phyloP scores from a whole-genome alignment of 2,888 invertebrate species.

The Caprella mutica region DNA sequence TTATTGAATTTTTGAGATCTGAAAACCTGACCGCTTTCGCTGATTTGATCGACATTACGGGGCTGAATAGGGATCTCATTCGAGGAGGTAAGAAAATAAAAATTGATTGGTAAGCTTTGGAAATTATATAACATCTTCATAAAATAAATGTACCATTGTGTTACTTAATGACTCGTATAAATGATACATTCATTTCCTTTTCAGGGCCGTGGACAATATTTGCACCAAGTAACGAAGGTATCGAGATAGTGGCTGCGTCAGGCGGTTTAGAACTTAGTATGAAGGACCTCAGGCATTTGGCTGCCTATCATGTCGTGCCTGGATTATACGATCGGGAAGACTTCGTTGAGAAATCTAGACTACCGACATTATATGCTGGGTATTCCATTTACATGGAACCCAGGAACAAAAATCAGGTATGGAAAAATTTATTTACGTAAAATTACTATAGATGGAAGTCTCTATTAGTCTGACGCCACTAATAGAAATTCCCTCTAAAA shows the following conservation, averaged over 20 bases:
- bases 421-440: no score
- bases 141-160: background rate
- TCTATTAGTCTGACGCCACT: no score
- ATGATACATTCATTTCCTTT: background rate
- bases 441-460: no score
- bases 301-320: slow-evolving; percentile 34
- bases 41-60: slow-evolving; percentile 17
- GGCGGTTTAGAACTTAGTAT: slow-evolving; percentile 26
- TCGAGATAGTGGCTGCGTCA: slow-evolving; percentile 20
- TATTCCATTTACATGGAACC: slow-evolving; percentile 6
- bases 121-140: background rate
- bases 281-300: slow-evolving; percentile 26
- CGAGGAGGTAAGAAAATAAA: slow-evolving; percentile 10
- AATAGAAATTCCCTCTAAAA: no score
- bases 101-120: background rate
- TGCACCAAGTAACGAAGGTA: slow-evolving; percentile 35
- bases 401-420: background rate
- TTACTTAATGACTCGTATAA: background rate
- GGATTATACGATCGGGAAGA: slow-evolving; percentile 15
- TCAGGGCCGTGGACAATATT: slow-evolving; percentile 36
- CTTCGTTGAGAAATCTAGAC: slow-evolving; percentile 25
- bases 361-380: slow-evolving; percentile 34
- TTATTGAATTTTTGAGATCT: slow-evolving; percentile 13
- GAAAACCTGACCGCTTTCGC: slow-evolving; percentile 23
- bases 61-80: slow-evolving; percentile 13